Evolutionary conservation across 1,140 invertebrate genomes (phyloP).

Genomic region (Leptinotarsa undecemlineata): DNA sequence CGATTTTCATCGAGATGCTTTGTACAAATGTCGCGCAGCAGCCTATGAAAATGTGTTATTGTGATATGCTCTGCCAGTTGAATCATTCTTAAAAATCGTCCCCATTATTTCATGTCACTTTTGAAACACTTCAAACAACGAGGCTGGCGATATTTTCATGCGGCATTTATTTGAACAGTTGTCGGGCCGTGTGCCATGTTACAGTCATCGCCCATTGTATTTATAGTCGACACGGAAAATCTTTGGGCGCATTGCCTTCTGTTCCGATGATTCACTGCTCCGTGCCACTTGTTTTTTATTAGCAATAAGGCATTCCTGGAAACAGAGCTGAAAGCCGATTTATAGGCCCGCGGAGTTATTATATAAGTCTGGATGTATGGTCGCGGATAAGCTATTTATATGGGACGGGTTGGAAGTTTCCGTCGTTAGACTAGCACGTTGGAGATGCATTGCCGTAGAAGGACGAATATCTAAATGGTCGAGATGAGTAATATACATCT

Average conservation of each 20-base stretch:
- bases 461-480: too few relatives aligned
- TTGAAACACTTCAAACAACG: neutral
- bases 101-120: conserved; percentile 8
- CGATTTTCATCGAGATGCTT: neutral
- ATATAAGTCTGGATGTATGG: too few relatives aligned
- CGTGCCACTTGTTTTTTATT: conserved; percentile 9
- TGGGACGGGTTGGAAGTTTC: too few relatives aligned
- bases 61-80: neutral
- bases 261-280: conserved; percentile 13
- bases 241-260: conserved; percentile 21
- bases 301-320: conserved; percentile 4
- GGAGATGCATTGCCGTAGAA: too few relatives aligned
- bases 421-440: too few relatives aligned
- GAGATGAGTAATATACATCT: too few relatives aligned
- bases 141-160: conserved; percentile 21
- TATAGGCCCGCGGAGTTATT: too few relatives aligned
- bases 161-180: conserved; percentile 6
- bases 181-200: conserved; percentile 22
- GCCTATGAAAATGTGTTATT: neutral
- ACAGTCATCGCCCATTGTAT: conserved; percentile 24
- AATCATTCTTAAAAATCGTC: conserved; percentile 3
- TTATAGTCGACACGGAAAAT: conserved; percentile 25
- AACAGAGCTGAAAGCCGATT: neutral
- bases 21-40: neutral
- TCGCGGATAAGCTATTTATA: too few relatives aligned